Base-by-base conservation (phyloP, 2,797 vertebrate genomes). In the Neosilurus hyrtlii region DNA sequence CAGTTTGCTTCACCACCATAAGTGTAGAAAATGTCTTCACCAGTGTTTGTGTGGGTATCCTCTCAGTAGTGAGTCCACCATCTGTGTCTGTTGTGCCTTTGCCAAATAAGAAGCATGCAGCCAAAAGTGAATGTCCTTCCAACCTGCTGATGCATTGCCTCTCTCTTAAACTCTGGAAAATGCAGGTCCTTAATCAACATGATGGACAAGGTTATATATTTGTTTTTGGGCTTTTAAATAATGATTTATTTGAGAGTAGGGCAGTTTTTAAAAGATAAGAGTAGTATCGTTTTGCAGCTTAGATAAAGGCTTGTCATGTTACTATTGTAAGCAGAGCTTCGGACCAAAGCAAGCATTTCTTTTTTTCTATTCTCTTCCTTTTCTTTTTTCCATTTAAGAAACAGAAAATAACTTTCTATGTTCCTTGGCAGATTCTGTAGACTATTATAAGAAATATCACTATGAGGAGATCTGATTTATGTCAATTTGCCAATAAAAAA, bases 11-110 rank as follows among this genome's bases (percentile, higher is more conserved):
- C 74, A 79, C 78, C 76, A 49, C 57, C 72, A 61, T 79, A 49
- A 75, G n/a, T 35, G 57, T 82, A n/a, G 56, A 24, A 65, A 84
- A 57, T 84, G 81, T 76, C 75, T 86, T 80, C 2, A n/a, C 54
- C 52, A 65, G 85, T 75, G 70, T 80, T 63, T 84, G 79, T 85
- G 84, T 86, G 85, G 86, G 87, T 85, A 81, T 80, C 86, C 80
- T 35, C 79, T 88, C 86, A 89, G 80, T 88, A 76, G 86, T 72
- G 83, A 86, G 88, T 86, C 71, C 82, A 66, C 93, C 93, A 93
- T 94, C 93, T 93, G 93, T 89, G 89, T 86, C 24, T 72, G 82
- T 76, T n/a, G 82, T 86, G 85, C 70, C 84, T 86, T 85, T 91
- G 92, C 92, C 93, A 93, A 83, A 73, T 75, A 80, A 84, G 15